These are phyloP conservation scores for Tethya wilhelma DNA, from an alignment of 37 sponge, comb jelly and placozoan species.

Conservation along the genomic window DNA sequence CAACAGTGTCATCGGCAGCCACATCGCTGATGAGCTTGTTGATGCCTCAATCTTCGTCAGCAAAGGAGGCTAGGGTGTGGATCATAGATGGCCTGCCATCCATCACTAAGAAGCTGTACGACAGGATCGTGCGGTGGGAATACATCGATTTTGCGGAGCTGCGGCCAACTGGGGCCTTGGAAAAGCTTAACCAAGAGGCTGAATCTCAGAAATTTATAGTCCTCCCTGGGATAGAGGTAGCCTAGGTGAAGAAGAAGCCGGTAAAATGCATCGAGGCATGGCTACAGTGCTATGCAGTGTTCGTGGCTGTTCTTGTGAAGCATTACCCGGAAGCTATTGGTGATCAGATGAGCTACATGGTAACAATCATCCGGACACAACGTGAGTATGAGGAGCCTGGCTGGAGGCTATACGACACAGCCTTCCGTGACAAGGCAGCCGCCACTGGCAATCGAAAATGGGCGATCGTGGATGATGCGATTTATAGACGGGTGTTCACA, in stretches of 20 bases:
- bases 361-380: not conserved
- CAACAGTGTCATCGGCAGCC: too few species aligned
- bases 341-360: not conserved
- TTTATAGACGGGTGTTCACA: too few species aligned
- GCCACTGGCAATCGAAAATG: constrained; percentile 7
- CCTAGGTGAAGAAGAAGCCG: not conserved
- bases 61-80: not conserved
- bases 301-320: not conserved
- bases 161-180: not conserved
- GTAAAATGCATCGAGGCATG: constrained; percentile 1
- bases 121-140: not conserved
- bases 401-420: constrained; percentile 7
- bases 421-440: constrained; percentile 8
- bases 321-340: not conserved
- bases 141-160: constrained; percentile 1
- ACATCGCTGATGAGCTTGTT: constrained; percentile 4
- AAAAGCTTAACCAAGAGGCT: not conserved
- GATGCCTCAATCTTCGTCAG: not conserved
- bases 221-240: constrained; percentile 15
- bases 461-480: not conserved
- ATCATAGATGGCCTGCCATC: not conserved
- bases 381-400: not conserved
- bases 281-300: constrained; percentile 4
- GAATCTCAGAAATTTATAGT: constrained; percentile 13
- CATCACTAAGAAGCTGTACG: constrained; percentile 3